These are phyloP conservation scores for Enoplosus armatus DNA, from an alignment of 2,797 vertebrate species.

Conservation along the genomic window DNA sequence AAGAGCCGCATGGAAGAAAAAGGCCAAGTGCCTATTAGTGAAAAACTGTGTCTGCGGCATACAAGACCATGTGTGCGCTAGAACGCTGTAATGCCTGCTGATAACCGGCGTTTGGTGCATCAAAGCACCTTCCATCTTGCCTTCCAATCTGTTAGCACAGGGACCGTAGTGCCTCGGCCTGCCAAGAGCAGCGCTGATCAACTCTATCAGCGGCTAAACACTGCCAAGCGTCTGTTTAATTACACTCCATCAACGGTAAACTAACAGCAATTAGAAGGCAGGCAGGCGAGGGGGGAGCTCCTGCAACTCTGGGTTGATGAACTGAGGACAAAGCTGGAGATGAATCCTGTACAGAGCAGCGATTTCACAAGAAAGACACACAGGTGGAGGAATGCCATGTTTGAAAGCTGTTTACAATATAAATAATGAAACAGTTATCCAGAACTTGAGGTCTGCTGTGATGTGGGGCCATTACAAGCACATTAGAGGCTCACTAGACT, in stretches of 20 bases:
- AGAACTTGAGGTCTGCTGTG: neutral
- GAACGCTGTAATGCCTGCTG: conserved; percentile 3
- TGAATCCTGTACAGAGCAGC: neutral
- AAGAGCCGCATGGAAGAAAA: conserved; percentile 2
- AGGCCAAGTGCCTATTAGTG: conserved; percentile 28
- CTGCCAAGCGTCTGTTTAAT: conserved; percentile 53
- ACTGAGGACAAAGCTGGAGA: neutral
- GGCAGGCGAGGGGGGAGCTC: neutral
- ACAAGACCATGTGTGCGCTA: neutral
- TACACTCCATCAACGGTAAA: conserved; percentile 39
- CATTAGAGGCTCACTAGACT: conserved; percentile 6
- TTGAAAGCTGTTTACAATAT: neutral
- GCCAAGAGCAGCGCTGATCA: conserved; percentile 48
- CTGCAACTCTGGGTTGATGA: conserved; percentile 24
- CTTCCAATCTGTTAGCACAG: conserved; percentile 8
- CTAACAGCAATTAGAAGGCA: conserved; percentile 41
- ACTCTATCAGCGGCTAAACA: conserved; percentile 34
- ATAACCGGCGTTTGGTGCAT: conserved; percentile 39
- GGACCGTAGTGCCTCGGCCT: conserved; percentile 20
- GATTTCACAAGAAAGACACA: conserved; percentile 3
- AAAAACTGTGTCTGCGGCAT: neutral
- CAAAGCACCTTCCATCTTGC: conserved; percentile 32
- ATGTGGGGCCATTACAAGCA: neutral
- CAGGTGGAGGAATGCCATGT: neutral
- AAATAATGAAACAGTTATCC: neutral